A percentile compares a stretch with the other conserved stretches of the same genome.
Evolutionary conservation across 2,113 vertebrate species (phyloP).

Genomic region (Xenopus laevis): DNA sequence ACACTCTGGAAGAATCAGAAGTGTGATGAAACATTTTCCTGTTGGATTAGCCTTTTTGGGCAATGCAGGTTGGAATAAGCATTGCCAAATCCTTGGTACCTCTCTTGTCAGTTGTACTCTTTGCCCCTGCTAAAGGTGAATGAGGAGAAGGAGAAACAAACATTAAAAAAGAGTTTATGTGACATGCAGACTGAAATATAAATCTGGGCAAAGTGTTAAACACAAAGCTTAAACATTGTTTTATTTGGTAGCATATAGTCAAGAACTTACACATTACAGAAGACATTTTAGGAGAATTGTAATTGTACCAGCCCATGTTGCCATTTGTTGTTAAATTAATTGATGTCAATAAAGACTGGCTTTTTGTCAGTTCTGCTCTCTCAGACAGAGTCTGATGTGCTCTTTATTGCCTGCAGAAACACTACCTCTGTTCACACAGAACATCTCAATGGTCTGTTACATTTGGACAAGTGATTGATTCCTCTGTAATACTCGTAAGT

Average conservation of each 20-base stretch:
- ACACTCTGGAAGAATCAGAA: too few relatives aligned
- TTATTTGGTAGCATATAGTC: not conserved
- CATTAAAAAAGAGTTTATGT: too few relatives aligned
- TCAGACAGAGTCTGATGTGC: constrained; percentile 54
- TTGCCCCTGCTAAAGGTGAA: too few relatives aligned
- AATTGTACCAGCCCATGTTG: constrained; percentile 16
- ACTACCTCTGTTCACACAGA: constrained; percentile 48
- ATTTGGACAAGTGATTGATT: constrained; percentile 79
- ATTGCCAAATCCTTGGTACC: too few relatives aligned
- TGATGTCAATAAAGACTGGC: constrained; percentile 63
- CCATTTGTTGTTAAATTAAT: constrained; percentile 54
- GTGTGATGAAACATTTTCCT: too few relatives aligned
- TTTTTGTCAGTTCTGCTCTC: constrained; percentile 74
- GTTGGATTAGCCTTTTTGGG: too few relatives aligned
- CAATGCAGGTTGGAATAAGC: too few relatives aligned
- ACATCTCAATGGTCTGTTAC: constrained; percentile 53
- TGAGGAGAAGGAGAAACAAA: too few relatives aligned
- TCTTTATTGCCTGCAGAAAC: constrained; percentile 55
- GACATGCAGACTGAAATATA: too few relatives aligned
- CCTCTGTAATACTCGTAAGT: constrained; percentile 77
- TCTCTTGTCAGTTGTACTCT: too few relatives aligned
- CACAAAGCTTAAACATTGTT: too few relatives aligned
- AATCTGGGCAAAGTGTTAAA: too few relatives aligned
- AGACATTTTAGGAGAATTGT: not conserved
- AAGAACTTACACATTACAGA: not conserved